Conservation (phyloP, 2,797 vertebrate genomes). For the Balearica regulorum region DNA sequence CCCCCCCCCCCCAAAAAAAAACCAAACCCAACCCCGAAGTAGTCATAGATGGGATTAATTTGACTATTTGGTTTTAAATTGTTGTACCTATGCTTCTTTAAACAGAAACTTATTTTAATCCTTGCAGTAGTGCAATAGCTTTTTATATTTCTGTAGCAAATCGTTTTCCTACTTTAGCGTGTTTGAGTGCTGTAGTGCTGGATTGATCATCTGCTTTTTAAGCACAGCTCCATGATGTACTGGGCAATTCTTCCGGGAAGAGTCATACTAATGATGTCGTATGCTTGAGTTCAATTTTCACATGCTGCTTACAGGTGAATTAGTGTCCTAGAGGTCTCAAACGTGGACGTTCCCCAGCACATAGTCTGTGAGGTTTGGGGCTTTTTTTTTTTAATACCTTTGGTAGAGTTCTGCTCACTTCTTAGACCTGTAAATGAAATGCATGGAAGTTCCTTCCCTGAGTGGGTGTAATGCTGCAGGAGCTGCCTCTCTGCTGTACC, state of each 20-base stretch:
- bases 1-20: neutral
- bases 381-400: neutral
- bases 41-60: neutral
- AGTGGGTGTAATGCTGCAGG: neutral
- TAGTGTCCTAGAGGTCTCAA: neutral
- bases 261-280: neutral
- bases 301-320: neutral
- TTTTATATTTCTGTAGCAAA: neutral
- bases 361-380: neutral
- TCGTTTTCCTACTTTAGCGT: neutral
- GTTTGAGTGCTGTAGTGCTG: neutral
- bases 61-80: neutral
- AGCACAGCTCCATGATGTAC: neutral
- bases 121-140: neutral
- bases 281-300: neutral
- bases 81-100: neutral
- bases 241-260: neutral
- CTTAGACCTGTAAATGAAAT: neutral
- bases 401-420: neutral
- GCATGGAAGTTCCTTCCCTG: neutral
- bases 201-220: neutral
- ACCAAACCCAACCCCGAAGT: neutral
- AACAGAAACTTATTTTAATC: neutral
- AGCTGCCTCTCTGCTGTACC: neutral
- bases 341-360: neutral